Base-by-base conservation (phyloP, 1,140 invertebrate genomes). In the Brachionus rubens region DNA sequence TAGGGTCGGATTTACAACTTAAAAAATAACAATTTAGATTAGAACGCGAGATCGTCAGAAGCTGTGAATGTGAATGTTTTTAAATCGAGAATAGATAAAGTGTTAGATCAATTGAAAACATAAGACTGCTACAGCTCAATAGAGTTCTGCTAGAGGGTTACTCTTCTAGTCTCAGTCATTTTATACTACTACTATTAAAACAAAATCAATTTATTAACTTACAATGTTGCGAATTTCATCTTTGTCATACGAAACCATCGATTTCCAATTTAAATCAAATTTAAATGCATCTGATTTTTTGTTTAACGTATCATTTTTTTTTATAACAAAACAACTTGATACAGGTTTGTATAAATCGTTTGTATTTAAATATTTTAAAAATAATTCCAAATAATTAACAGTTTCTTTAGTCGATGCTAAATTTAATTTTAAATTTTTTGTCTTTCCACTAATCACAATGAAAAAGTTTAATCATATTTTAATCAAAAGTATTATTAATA, bases 201-300 rank as follows among this genome's bases (percentile, higher is more conserved):
- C n/a, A 46, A 14, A 7, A 46, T 14, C 14, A 46, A 46, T 46
- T 7, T 46, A 3, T n/a, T n/a, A 4, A 65, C 59, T 65, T 65
- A 65, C 59, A n/a, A 43, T 65, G 43, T 65, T 65, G 21, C 59
- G 59, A 21, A 65, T 43, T 65, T 65, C 36, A 9, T 65, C 41
- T 43, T 65, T 65, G 26, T 65, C 59, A 43, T 43, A 65, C 43
- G 41, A 43, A 46, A 65, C 30, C 59, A 65, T 65, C 21, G 41
- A 24, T 43, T 65, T 65, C 59, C 59, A 65, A 43, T 65, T 65
- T 21, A 65, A 2, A 65, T 65, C 40, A 65, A 43, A 65, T 43
- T 14, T 43, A 65, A 14, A 65, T 10, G 36, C 30, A 59, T 59
- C 54, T 65, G 41, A 43, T 41, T 65, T 65, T 10, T n/a, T n/a